Conservation (phyloP, 2,888 invertebrate genomes). For the Parnassius apollo region DNA sequence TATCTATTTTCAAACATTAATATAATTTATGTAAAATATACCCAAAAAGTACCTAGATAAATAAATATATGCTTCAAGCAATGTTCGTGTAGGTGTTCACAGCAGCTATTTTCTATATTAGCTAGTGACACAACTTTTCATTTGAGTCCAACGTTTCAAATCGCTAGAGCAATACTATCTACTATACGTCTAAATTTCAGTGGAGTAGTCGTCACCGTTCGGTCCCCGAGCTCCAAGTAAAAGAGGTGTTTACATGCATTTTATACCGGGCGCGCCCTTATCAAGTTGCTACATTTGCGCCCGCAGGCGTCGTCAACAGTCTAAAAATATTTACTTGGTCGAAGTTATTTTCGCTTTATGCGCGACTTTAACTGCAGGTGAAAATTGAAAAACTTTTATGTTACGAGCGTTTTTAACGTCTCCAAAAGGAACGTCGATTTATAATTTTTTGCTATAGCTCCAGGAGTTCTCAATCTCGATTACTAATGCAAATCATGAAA, state of each 20-base stretch:
- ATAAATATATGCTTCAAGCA: too few relatives aligned
- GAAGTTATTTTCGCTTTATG: constrained; percentile 62
- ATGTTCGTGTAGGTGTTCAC: neutral
- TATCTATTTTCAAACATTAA: too few relatives aligned
- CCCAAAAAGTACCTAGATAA: too few relatives aligned
- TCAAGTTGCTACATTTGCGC: constrained; percentile 68
- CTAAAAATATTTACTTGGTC: constrained; percentile 65
- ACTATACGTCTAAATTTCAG: constrained; percentile 41
- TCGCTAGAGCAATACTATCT: constrained; percentile 19
- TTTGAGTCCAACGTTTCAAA: constrained; percentile 20
- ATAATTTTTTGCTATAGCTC: constrained; percentile 50
- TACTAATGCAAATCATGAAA: too few relatives aligned
- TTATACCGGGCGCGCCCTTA: constrained; percentile 63
- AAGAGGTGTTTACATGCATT: constrained; percentile 75
- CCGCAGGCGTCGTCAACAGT: constrained; percentile 68
- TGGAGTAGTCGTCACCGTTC: constrained; percentile 57
- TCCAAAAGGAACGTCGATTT: constrained; percentile 55
- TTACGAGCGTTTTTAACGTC: constrained; percentile 70
- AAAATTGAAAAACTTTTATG: constrained; percentile 79
- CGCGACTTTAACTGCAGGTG: constrained; percentile 71
- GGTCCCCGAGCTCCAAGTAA: constrained; percentile 53
- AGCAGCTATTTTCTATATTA: constrained; percentile 7
- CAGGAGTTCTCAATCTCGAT: constrained; percentile 1
- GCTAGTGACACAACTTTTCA: constrained; percentile 20
- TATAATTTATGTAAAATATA: too few relatives aligned